These are phyloP conservation scores for Leptocoma aspasia DNA, from an alignment of 2,113 vertebrate species.

Conservation along the genomic window DNA sequence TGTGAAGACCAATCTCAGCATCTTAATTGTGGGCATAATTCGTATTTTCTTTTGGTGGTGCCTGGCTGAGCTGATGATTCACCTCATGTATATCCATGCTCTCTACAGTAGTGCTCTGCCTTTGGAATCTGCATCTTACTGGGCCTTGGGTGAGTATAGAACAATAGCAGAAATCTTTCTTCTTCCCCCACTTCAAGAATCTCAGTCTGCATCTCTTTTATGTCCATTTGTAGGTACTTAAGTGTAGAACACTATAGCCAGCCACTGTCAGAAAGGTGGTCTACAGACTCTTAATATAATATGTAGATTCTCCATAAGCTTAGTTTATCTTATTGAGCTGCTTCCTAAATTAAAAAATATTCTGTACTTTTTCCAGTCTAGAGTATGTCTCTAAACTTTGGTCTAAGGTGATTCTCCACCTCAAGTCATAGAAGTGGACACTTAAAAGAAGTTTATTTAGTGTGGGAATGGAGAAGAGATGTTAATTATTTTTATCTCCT, in stretches of 20 bases:
- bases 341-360: background rate
- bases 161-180: background rate
- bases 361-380: background rate
- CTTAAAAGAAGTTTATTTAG: background rate
- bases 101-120: conserved; percentile 83
- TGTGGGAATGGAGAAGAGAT: background rate
- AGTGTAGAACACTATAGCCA: background rate
- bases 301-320: background rate
- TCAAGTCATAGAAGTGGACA: background rate
- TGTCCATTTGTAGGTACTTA: background rate
- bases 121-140: conserved; percentile 83
- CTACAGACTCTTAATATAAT: background rate
- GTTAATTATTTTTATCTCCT: background rate
- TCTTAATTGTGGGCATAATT: conserved; percentile 65
- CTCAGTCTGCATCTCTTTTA: background rate
- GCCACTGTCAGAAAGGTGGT: background rate
- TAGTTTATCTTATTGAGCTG: background rate
- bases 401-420: background rate
- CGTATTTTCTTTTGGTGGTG: conserved; percentile 89
- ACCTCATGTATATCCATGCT: conserved; percentile 91
- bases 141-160: conserved; percentile 85
- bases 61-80: conserved; percentile 88
- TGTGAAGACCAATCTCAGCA: conserved; percentile 13
- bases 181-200: background rate
- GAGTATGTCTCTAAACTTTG: background rate